Evolutionary conservation across 2,113 vertebrate species (phyloP).

Genomic region (Empidonax traillii): DNA sequence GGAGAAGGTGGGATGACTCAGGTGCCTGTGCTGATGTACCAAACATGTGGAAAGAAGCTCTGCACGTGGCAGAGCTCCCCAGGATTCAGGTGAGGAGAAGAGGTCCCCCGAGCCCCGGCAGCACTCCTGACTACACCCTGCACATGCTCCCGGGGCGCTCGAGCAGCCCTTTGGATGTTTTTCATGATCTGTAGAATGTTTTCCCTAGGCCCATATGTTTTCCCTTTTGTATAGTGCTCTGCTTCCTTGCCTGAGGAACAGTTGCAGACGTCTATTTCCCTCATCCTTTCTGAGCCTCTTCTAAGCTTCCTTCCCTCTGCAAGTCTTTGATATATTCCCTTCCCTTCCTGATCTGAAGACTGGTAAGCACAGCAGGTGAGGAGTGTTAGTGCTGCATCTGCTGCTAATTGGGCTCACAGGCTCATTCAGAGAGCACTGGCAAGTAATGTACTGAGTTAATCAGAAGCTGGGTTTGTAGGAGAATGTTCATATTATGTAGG

Average conservation of each 20-base stretch:
- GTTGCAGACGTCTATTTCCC: constrained; percentile 46
- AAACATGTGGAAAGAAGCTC: rapidly evolving
- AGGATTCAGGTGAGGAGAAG: neutral
- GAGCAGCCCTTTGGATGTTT: constrained; percentile 21
- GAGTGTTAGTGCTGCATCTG: constrained; percentile 59
- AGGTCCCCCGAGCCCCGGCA: neutral
- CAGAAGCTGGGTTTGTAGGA: constrained; percentile 43
- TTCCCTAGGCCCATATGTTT: constrained; percentile 16
- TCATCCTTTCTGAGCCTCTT: constrained; percentile 55
- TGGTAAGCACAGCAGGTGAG: constrained; percentile 67
- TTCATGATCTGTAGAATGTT: constrained; percentile 1
- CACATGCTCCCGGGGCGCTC: rapidly evolving
- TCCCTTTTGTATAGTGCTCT: constrained; percentile 20
- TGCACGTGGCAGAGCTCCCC: neutral
- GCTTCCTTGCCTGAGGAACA: constrained; percentile 55
- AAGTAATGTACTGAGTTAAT: constrained; percentile 59
- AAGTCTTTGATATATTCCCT: constrained; percentile 68
- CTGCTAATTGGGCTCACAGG: constrained; percentile 70
- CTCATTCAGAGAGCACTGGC: constrained; percentile 41
- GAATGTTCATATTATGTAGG: constrained; percentile 48
- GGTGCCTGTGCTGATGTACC: neutral
- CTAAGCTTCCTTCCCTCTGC: constrained; percentile 44
- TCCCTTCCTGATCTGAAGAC: constrained; percentile 64
- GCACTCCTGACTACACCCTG: neutral
- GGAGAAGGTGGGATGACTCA: neutral